Evolutionary conservation across 2,797 vertebrate species (phyloP).

Genomic region (Catharus ustulatus): DNA sequence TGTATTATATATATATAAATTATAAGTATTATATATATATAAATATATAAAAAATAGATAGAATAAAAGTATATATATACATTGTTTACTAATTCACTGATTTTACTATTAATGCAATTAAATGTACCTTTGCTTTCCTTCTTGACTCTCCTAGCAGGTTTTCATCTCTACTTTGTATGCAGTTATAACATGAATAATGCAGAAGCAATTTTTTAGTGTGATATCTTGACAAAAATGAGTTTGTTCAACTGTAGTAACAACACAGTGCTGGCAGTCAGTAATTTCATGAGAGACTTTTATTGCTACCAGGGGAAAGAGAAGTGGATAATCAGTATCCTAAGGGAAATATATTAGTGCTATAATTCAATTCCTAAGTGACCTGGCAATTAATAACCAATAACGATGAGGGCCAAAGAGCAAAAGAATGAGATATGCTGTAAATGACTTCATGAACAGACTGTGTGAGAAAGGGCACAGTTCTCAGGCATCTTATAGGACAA

Average conservation of each 20-base stretch:
- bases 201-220: background rate
- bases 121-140: background rate
- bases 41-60: too few relatives aligned
- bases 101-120: background rate
- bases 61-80: too few relatives aligned
- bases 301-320: background rate
- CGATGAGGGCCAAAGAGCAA: background rate
- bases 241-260: constrained; percentile 11
- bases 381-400: constrained; percentile 35
- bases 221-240: background rate
- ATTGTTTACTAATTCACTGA: background rate
- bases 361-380: constrained; percentile 35
- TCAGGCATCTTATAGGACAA: background rate
- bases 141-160: background rate
- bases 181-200: background rate
- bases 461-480: background rate
- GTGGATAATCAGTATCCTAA: background rate
- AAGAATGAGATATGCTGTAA: background rate
- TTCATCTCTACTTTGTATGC: background rate
- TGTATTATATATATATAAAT: background rate
- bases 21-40: background rate
- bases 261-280: background rate
- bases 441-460: background rate
- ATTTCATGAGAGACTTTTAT: constrained; percentile 18
- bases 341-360: background rate